Evolutionary conservation across 2,888 invertebrate genomes (phyloP).

Genomic region (Tupiocoris notatus): DNA sequence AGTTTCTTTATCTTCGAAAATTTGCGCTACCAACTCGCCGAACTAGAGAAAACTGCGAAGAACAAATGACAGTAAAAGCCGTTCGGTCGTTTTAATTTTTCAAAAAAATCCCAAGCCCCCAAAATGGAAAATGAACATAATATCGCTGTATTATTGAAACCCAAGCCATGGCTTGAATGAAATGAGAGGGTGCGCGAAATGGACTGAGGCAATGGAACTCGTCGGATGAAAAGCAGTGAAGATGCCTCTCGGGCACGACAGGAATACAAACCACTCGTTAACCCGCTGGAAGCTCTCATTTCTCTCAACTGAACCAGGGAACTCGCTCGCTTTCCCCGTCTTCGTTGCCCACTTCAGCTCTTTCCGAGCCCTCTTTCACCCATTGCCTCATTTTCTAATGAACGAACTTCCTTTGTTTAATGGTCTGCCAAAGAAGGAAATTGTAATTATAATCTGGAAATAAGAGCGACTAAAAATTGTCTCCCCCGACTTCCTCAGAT

Average conservation of each 20-base stretch:
- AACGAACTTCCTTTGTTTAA: slow-evolving; percentile 30
- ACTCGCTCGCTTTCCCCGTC: not conserved
- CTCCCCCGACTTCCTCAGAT: not conserved
- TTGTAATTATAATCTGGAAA: slow-evolving; percentile 35
- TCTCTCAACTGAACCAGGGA: slow-evolving; percentile 9
- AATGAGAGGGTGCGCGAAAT: not conserved
- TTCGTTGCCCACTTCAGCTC: not conserved
- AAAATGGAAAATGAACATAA: too few species aligned
- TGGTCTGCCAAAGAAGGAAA: slow-evolving; percentile 33
- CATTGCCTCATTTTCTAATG: slow-evolving; percentile 30
- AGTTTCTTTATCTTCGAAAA: too few species aligned
- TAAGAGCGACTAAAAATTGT: slow-evolving; percentile 24
- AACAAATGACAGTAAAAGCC: not conserved
- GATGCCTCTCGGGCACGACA: slow-evolving; percentile 4
- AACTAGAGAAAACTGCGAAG: not conserved
- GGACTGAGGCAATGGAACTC: not conserved
- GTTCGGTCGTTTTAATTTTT: too few species aligned
- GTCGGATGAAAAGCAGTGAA: slow-evolving; percentile 7
- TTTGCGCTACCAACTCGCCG: not conserved
- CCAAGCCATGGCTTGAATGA: not conserved
- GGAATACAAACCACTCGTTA: slow-evolving; percentile 35
- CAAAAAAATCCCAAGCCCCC: too few species aligned
- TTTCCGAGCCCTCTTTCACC: slow-evolving; percentile 7
- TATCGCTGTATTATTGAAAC: too few species aligned
- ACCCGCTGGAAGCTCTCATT: slow-evolving; percentile 24